Evolutionary conservation across 64 coral and sea anemone genomes (phyloP).

Genomic region (Astreopora myriophthalma): DNA sequence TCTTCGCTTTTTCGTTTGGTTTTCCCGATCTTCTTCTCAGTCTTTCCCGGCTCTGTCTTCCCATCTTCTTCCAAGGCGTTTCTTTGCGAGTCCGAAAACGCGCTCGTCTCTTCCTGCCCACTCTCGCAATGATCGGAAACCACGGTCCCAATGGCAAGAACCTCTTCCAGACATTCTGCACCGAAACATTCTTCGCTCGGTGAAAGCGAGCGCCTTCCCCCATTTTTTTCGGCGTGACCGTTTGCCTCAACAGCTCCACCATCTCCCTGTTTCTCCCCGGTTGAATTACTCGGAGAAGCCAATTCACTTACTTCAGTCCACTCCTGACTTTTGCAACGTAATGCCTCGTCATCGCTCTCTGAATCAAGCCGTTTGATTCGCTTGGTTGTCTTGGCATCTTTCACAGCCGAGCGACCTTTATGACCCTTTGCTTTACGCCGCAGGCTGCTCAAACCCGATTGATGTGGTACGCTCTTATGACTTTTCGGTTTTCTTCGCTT

Average conservation of each 20-base stretch:
- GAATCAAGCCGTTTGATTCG: constrained; percentile 23
- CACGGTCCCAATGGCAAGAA: neutral
- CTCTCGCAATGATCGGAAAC: constrained; percentile 76
- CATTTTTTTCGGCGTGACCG: neutral
- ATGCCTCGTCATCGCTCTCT: constrained; percentile 53
- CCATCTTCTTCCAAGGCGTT: constrained; percentile 66
- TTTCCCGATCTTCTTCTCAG: constrained; percentile 77
- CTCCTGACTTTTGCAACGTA: neutral
- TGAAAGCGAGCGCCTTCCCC: neutral
- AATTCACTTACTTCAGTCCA: neutral
- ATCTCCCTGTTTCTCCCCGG: neutral
- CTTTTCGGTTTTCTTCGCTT: constrained; percentile 73
- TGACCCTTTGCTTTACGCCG: constrained; percentile 26
- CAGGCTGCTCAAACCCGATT: neutral
- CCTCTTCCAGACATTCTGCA: neutral
- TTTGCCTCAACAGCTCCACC: neutral
- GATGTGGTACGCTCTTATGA: constrained; percentile 23
- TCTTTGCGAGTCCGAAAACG: constrained; percentile 57
- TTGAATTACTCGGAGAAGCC: neutral
- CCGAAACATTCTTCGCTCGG: neutral
- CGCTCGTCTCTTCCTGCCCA: constrained; percentile 71
- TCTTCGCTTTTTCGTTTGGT: constrained; percentile 84
- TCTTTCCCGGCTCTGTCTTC: constrained; percentile 61
- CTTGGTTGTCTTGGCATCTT: constrained; percentile 25
- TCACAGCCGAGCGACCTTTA: constrained; percentile 36